phyloP scores from a whole-genome alignment of 2,888 invertebrate species.

The Hedya salicella region DNA sequence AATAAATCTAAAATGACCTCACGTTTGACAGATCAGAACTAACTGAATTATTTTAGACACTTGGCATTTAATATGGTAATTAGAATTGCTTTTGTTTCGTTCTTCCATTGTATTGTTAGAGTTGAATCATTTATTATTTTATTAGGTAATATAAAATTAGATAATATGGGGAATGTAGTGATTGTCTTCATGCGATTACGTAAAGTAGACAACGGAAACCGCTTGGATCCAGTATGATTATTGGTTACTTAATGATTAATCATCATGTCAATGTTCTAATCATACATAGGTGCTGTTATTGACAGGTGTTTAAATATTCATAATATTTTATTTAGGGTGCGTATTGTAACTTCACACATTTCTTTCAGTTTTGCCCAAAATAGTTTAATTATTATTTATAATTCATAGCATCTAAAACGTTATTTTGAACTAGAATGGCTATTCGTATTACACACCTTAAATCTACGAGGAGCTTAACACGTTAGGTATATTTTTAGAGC shows the following conservation, averaged over 20 bases:
- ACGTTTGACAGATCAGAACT: not conserved
- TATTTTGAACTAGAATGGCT: too few species aligned
- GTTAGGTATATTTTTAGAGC: too few species aligned
- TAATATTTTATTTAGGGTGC: too few species aligned
- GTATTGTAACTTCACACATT: too few species aligned
- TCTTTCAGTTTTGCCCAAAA: too few species aligned
- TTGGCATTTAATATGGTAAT: constrained; percentile 28
- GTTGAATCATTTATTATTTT: constrained; percentile 27
- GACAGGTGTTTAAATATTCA: not conserved
- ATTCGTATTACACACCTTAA: too few species aligned
- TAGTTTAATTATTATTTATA: too few species aligned
- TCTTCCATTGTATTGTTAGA: constrained; percentile 20
- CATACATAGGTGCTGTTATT: not conserved
- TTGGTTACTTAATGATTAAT: not conserved
- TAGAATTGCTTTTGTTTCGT: not conserved
- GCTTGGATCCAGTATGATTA: not conserved
- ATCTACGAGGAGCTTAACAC: too few species aligned
- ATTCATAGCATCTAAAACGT: too few species aligned
- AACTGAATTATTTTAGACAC: not conserved
- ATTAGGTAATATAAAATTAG: constrained; percentile 2
- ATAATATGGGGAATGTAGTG: constrained; percentile 1
- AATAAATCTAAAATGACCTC: not conserved
- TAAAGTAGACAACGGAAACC: not conserved
- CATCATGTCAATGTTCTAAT: not conserved
- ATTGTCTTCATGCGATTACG: constrained; percentile 9